Evolutionary conservation across 53 echinoderm and acorn worm genomes (phyloP).

Genomic region (Pentamera pediparva): DNA sequence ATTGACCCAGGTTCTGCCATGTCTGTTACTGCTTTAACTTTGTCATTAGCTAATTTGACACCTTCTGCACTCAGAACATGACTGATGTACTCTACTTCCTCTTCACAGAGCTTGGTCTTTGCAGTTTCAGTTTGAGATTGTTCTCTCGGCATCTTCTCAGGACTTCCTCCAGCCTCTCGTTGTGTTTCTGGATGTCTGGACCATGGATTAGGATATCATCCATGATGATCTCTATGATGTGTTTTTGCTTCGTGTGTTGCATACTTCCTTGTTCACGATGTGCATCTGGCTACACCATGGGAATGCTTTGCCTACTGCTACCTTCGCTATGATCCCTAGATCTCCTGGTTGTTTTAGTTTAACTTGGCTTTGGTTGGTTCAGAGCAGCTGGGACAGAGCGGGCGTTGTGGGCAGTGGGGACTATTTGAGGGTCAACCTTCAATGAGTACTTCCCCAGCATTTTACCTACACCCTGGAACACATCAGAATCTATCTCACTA

Average conservation of each 20-base stretch:
- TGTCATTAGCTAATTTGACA: background rate
- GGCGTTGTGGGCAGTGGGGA: background rate
- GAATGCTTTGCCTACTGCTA: background rate
- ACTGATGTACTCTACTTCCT: constrained; percentile 15
- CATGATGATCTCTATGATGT: background rate
- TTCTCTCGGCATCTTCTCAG: background rate
- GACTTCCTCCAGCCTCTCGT: background rate
- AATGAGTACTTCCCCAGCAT: background rate
- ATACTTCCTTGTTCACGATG: background rate
- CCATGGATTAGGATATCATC: constrained; percentile 8
- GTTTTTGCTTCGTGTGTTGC: background rate
- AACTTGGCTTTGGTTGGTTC: background rate
- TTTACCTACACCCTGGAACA: background rate
- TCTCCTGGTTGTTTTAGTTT: background rate
- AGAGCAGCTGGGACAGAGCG: background rate
- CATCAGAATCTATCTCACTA: too few species aligned
- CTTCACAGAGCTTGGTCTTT: constrained; percentile 13
- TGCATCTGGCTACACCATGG: constrained; percentile 14
- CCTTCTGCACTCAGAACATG: constrained; percentile 15
- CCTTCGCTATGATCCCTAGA: background rate
- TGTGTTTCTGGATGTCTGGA: background rate
- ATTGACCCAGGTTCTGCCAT: constrained; percentile 2
- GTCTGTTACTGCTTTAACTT: constrained; percentile 1
- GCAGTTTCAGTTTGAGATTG: background rate
- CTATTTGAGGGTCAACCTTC: too few species aligned